Evolutionary conservation across 2,113 vertebrate species (phyloP).

Genomic region (Okapia johnstoni): DNA sequence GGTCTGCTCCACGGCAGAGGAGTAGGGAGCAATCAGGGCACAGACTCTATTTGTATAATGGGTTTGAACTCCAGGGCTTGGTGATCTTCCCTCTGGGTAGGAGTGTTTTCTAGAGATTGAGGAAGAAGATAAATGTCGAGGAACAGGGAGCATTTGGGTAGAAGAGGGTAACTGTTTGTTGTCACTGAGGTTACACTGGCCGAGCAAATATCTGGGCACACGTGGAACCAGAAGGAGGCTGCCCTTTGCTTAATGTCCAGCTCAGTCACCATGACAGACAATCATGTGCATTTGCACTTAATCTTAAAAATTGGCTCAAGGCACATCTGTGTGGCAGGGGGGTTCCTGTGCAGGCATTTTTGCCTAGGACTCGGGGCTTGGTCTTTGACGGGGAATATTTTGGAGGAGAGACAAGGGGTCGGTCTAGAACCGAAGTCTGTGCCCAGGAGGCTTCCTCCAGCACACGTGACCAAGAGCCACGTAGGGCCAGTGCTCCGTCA

Average conservation of each 20-base stretch:
- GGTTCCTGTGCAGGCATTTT: slow-evolving; percentile 25
- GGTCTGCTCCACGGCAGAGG: slow-evolving; percentile 51
- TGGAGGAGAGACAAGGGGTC: slow-evolving; percentile 55
- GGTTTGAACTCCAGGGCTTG: slow-evolving; percentile 31
- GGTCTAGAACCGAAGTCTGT: slow-evolving; percentile 50
- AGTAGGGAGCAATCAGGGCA: background rate
- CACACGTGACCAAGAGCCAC: slow-evolving; percentile 62
- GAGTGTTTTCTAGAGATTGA: background rate
- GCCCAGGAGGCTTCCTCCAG: slow-evolving; percentile 59
- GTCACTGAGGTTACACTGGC: background rate
- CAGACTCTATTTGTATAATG: slow-evolving; percentile 30
- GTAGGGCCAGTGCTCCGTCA: background rate
- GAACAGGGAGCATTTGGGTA: background rate
- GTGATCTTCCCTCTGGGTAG: background rate
- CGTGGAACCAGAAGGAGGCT: background rate
- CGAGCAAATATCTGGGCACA: slow-evolving; percentile 13
- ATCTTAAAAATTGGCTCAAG: slow-evolving; percentile 57
- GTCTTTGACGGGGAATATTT: slow-evolving; percentile 7
- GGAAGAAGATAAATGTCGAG: background rate
- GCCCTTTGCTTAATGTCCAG: background rate
- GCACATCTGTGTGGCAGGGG: background rate
- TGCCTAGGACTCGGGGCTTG: background rate
- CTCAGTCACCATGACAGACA: slow-evolving; percentile 27
- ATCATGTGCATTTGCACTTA: slow-evolving; percentile 52
- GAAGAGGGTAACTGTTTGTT: background rate